phyloP scores from a whole-genome alignment of 2,113 vertebrate species.

The Callopanchax toddi region DNA sequence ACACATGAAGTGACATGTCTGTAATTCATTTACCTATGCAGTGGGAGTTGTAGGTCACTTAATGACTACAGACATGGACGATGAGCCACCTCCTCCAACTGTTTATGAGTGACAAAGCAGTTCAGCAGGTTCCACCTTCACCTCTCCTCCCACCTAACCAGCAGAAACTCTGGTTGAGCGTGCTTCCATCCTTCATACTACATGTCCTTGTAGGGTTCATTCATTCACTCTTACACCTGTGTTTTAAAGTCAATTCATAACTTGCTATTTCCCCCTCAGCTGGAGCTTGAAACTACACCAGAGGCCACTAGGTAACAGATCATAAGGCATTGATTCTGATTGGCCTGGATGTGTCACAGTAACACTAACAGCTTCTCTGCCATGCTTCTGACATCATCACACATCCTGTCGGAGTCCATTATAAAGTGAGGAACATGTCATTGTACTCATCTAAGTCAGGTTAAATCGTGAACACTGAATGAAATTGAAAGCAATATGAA shows the following conservation, averaged over 20 bases:
- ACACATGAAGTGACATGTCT: background rate
- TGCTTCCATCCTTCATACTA: conserved; percentile 7
- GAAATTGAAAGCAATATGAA: too few relatives aligned
- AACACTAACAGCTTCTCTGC: conserved; percentile 18
- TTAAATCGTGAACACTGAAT: too few relatives aligned
- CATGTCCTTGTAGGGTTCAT: conserved; percentile 63
- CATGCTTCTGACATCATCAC: conserved; percentile 1
- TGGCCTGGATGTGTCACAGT: conserved; percentile 60
- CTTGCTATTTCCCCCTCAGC: conserved; percentile 1
- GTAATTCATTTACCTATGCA: conserved; percentile 11
- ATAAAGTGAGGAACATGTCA: background rate
- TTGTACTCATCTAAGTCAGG: background rate
- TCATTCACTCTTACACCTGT: conserved; percentile 56
- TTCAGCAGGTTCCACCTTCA: conserved; percentile 72
- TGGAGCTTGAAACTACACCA: too few relatives aligned
- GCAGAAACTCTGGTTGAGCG: conserved; percentile 25
- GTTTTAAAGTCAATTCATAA: conserved; percentile 28
- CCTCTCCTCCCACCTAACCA: conserved; percentile 34
- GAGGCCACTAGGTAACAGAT: conserved; percentile 25
- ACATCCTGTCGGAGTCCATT: conserved; percentile 8
- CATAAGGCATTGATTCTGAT: background rate
- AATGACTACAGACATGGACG: conserved; percentile 32
- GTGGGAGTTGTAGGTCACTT: conserved; percentile 19
- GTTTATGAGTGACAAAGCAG: conserved; percentile 77
- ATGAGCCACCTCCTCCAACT: conserved; percentile 40